Percentiles rank a stretch among this genome's conserved stretches.
These are phyloP conservation scores for Phania funesta DNA, from an alignment of 2,888 invertebrate genomes.

Conservation along the genomic window DNA sequence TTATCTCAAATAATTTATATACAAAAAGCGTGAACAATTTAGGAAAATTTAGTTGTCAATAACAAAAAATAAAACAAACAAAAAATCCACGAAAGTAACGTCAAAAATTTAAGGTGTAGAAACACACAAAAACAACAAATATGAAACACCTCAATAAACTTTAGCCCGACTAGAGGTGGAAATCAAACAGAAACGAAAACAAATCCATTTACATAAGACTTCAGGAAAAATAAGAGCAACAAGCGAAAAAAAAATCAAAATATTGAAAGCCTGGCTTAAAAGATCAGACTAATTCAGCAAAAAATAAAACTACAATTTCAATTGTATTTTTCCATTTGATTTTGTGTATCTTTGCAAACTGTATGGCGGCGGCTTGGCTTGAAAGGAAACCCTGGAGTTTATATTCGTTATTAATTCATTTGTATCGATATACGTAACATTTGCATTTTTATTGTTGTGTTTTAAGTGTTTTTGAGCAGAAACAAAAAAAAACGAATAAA, in stretches of 20 bases:
- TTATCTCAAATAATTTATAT: constrained; percentile 61
- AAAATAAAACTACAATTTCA: constrained; percentile 39
- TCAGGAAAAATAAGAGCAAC: constrained; percentile 33
- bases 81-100: constrained; percentile 16
- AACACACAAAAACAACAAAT: constrained; percentile 50
- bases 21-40: constrained; percentile 65
- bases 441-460: constrained; percentile 64
- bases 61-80: constrained; percentile 16
- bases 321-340: constrained; percentile 26
- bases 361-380: constrained; percentile 60
- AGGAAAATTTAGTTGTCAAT: constrained; percentile 67
- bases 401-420: constrained; percentile 64
- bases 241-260: constrained; percentile 18
- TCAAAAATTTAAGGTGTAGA: constrained; percentile 55
- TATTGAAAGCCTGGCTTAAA: constrained; percentile 55
- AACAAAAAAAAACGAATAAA: background rate
- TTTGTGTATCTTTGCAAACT: background rate
- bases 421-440: constrained; percentile 67
- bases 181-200: constrained; percentile 36
- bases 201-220: constrained; percentile 56
- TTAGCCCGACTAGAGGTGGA: constrained; percentile 57
- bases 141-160: constrained; percentile 66
- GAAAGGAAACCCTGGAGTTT: constrained; percentile 65
- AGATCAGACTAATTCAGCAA: constrained; percentile 1
- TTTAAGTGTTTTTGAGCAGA: constrained; percentile 23